Evolutionary conservation across 2,888 invertebrate species (phyloP).

Genomic region (Ametastegia equiseti): DNA sequence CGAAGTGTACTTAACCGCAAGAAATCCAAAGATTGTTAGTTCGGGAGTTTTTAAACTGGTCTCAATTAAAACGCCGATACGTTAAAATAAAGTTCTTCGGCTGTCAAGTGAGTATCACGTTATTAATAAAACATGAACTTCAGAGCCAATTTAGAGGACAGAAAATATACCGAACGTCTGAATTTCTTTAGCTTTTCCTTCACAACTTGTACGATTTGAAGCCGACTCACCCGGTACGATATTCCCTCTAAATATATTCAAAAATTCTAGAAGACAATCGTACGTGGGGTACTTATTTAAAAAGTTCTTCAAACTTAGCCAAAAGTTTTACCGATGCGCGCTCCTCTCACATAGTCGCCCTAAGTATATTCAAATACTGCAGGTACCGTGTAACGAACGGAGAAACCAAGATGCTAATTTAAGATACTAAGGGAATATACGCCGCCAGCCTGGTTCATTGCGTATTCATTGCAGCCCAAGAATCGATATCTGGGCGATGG

Average conservation of each 20-base stretch:
- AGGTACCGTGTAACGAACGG: constrained; percentile 34
- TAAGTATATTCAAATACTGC: constrained; percentile 29
- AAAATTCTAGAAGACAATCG: constrained; percentile 17
- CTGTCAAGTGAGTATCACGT: constrained; percentile 28
- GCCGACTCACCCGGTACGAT: neutral
- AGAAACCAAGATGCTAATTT: constrained; percentile 44
- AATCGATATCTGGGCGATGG: constrained; percentile 42
- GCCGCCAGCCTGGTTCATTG: constrained; percentile 31
- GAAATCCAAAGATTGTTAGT: constrained; percentile 33
- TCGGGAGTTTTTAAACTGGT: constrained; percentile 18
- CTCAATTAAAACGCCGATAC: constrained; percentile 33
- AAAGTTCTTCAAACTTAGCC: constrained; percentile 7
- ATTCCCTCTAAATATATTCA: constrained; percentile 5
- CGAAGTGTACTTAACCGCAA: neutral
- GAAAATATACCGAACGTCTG: constrained; percentile 27
- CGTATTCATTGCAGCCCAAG: constrained; percentile 45
- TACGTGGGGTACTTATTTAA: constrained; percentile 2
- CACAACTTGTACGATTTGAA: constrained; percentile 3
- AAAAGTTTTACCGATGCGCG: constrained; percentile 20
- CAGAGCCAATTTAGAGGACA: constrained; percentile 28
- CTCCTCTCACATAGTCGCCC: neutral
- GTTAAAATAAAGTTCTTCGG: constrained; percentile 32
- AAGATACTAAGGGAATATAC: constrained; percentile 31
- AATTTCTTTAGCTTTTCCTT: constrained; percentile 14
- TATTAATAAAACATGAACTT: constrained; percentile 44